A percentile compares a stretch with the other conserved stretches of the same genome.
Conservation (phyloP, 2,888 invertebrate species). For the Leptinotarsa peninsularis region DNA sequence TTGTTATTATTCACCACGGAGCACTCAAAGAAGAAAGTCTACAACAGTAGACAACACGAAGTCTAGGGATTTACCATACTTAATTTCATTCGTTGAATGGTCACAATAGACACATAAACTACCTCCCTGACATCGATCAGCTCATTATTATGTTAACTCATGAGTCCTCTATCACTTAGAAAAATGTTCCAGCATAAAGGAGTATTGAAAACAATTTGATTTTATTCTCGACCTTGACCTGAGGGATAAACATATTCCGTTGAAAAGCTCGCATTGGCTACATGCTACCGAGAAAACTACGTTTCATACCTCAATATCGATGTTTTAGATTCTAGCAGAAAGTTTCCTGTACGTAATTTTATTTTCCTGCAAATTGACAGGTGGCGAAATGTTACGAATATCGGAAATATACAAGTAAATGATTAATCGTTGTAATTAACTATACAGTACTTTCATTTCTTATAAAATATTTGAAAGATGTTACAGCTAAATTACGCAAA, state of each 20-base stretch:
- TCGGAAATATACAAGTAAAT: neutral
- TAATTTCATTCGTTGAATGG: slow-evolving; percentile 5
- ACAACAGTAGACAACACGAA: slow-evolving; percentile 8
- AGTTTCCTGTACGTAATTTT: neutral
- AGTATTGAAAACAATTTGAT: neutral
- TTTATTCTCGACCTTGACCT: neutral
- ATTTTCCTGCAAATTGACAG: neutral
- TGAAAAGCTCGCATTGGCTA: neutral
- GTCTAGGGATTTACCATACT: slow-evolving; percentile 7
- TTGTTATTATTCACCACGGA: neutral
- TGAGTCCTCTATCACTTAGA: neutral
- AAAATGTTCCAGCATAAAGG: slow-evolving; percentile 5
- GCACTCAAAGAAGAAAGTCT: neutral
- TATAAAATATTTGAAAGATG: slow-evolving; percentile 6
- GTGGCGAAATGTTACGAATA: neutral
- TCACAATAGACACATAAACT: slow-evolving; percentile 13
- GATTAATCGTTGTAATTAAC: neutral
- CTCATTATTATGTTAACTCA: slow-evolving; percentile 13
- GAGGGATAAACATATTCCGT: neutral
- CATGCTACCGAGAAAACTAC: neutral
- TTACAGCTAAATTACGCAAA: neutral
- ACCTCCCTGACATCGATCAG: slow-evolving; percentile 6
- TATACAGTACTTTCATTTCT: slow-evolving; percentile 1
- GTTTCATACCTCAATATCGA: neutral
- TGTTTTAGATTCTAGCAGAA: too few species aligned